Base-by-base conservation (phyloP, 2,888 invertebrate species). In the Cheilosia soror region DNA sequence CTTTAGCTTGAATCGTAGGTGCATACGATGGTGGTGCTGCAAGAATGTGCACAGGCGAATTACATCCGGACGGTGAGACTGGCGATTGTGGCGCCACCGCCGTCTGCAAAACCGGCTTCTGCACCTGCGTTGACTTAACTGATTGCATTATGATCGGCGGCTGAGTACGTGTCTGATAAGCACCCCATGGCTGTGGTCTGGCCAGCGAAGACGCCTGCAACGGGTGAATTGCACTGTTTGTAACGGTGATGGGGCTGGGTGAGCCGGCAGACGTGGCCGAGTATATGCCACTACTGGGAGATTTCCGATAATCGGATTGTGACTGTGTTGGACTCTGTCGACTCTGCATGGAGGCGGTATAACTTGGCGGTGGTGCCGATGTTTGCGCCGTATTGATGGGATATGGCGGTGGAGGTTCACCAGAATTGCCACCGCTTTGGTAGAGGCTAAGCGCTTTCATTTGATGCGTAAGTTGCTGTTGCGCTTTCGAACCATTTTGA, bases 81-180 rank as follows among this genome's bases (percentile, higher is more conserved):
- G 96, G 96, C 13, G 96, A 95, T 31, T 96, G 95, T 1, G 98
- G 98, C n/a, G 97, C 98, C 62, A 98, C 97, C 9, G 98, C 98
- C 15, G 98, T 98, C 93, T 98, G 98, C 87, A 98, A 93, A 33
- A 98, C 95, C 0, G 98, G 98, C 91, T 98, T 98, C 90, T 98
- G 98, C 47, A 98, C 98, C 92, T 98, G 98, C 20, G 98, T 98
- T 93, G 98, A 98, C 92, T 97, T 97, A 20, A 98, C 98, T 37
- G 98, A 97, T 91, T 98, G 98, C 98, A 98, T 98, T 87, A 98
- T 98, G 87, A 98, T 97, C 6, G 98, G 98, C 62, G 97, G 96
- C 90, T 98, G 98, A 25, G 97, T 96, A 89, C 96, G 97, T 47
- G 97, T 96, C 91, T 98, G 98, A 78, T 92, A 92, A 72, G 97